phyloP scores from a whole-genome alignment of 2,797 vertebrate genomes.

The Acanthis flammea region DNA sequence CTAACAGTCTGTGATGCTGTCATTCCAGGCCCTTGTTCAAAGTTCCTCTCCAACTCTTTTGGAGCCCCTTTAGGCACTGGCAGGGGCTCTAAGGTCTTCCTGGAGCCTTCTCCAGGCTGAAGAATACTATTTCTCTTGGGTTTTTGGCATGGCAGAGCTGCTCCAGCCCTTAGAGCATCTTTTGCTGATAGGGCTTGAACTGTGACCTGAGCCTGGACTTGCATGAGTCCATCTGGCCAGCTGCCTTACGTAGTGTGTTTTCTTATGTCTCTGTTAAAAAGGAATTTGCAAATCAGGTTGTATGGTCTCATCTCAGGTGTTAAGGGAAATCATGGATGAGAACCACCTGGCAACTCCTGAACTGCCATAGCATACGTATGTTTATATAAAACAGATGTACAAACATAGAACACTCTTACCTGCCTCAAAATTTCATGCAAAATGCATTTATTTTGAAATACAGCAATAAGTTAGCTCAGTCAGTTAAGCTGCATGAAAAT shows the following conservation, averaged over 20 bases:
- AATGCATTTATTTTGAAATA: background rate
- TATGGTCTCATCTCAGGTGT: background rate
- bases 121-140: background rate
- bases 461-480: background rate
- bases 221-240: background rate
- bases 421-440: background rate
- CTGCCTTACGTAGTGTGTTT: background rate
- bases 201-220: background rate
- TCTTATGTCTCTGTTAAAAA: background rate
- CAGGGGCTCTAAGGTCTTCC: background rate
- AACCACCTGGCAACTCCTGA: rapidly evolving
- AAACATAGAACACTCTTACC: background rate
- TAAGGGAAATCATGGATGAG: background rate
- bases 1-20: background rate
- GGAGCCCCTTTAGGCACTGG: background rate
- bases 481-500: background rate
- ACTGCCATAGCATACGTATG: background rate
- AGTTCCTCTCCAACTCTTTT: background rate
- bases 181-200: background rate
- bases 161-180: background rate
- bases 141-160: background rate
- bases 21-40: background rate
- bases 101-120: background rate
- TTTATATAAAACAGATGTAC: background rate
- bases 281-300: background rate